Evolutionary conservation across 1,140 invertebrate species (phyloP).

Genomic region (Steinernema feltiae): DNA sequence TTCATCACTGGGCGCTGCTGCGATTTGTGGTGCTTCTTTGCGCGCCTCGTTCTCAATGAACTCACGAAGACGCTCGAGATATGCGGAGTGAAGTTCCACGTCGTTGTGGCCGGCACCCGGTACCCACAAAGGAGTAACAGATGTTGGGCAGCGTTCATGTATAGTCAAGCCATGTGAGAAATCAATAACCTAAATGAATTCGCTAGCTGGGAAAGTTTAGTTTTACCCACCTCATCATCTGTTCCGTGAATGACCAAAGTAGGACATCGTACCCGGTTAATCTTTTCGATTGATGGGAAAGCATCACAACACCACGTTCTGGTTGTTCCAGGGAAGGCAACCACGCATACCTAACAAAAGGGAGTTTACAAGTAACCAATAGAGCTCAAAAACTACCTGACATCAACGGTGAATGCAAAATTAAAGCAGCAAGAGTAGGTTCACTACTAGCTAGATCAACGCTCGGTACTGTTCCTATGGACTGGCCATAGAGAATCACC

Average conservation of each 20-base stretch:
- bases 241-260: slow-evolving; percentile 98
- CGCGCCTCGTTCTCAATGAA: slow-evolving; percentile 86
- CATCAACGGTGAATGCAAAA: slow-evolving; percentile 94
- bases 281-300: slow-evolving; percentile 74
- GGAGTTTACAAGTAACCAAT: neutral
- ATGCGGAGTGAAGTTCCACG: slow-evolving; percentile 92
- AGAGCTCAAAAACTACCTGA: slow-evolving; percentile 66
- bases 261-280: slow-evolving; percentile 93
- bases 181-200: slow-evolving; percentile 68
- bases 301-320: slow-evolving; percentile 98
- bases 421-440: slow-evolving; percentile 93
- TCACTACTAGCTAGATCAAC: slow-evolving; percentile 79
- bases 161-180: slow-evolving; percentile 96
- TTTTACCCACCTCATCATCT: slow-evolving; percentile 81
- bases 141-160: slow-evolving; percentile 88
- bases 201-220: neutral
- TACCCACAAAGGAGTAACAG: slow-evolving; percentile 96
- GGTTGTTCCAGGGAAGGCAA: slow-evolving; percentile 95
- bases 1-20: neutral
- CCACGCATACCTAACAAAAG: slow-evolving; percentile 70
- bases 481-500: slow-evolving; percentile 95
- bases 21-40: neutral
- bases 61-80: slow-evolving; percentile 89
- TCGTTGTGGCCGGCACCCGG: slow-evolving; percentile 95
- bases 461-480: slow-evolving; percentile 79